Conservation (phyloP, 1,140 invertebrate genomes). For the Schlechtendalia chinensis region DNA sequence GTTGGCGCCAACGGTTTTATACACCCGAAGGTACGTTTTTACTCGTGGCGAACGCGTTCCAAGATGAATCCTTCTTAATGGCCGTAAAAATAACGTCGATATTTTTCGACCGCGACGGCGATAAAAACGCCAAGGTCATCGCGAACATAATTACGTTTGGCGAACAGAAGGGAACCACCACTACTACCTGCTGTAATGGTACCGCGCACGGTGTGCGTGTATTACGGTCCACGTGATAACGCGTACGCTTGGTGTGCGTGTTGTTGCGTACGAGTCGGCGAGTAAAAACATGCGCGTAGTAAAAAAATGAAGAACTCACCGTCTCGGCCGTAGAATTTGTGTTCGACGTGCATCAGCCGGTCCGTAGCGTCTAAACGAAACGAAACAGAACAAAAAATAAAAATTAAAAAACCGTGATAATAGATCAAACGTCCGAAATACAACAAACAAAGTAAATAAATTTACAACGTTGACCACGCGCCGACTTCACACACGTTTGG, state of each 20-base stretch:
- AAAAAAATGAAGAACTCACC: constrained; percentile 10
- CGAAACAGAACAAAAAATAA: no score
- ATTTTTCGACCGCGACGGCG: constrained; percentile 19
- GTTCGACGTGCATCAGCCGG: constrained; percentile 26
- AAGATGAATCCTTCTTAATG: constrained; percentile 26
- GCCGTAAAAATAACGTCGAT: constrained; percentile 27
- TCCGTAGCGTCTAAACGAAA: constrained; percentile 36
- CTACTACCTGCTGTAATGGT: not conserved
- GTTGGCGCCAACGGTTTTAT: constrained; percentile 4
- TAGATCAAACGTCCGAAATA: not conserved
- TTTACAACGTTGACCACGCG: not conserved
- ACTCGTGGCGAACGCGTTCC: not conserved
- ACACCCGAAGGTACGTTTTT: constrained; percentile 15
- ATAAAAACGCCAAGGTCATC: constrained; percentile 45
- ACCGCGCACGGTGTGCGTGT: no score
- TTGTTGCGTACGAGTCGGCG: not conserved
- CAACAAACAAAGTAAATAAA: not conserved
- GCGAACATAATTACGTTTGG: constrained; percentile 27
- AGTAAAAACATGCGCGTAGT: no score
- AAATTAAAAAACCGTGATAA: not conserved
- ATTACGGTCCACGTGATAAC: no score
- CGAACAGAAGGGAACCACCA: not conserved
- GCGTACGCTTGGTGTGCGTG: not conserved
- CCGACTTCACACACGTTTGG: not conserved
- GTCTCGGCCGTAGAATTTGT: constrained; percentile 37